phyloP scores from a whole-genome alignment of 2,888 invertebrate genomes.

The Melinopterus prodromus region DNA sequence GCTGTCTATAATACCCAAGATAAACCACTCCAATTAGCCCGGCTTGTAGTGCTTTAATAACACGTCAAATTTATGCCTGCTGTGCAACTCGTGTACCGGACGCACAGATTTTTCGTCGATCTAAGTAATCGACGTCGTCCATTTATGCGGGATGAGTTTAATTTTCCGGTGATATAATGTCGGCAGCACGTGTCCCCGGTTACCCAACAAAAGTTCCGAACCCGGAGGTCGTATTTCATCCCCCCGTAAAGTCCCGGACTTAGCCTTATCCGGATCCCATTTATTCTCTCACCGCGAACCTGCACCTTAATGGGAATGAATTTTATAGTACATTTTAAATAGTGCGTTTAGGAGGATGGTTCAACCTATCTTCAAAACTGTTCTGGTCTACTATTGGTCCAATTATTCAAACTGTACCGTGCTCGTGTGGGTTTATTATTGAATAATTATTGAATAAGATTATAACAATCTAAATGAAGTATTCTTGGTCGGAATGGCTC shows the following conservation, averaged over 20 bases:
- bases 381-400: too few species aligned
- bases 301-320: not conserved
- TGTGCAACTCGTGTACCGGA: not conserved
- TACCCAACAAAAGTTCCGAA: not conserved
- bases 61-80: not conserved
- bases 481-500: too few species aligned
- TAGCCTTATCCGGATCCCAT: not conserved
- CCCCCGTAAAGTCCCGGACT: not conserved
- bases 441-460: too few species aligned
- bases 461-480: too few species aligned
- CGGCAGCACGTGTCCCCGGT: not conserved
- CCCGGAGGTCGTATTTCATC: not conserved
- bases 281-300: not conserved
- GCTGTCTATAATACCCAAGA: too few species aligned
- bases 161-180: constrained; percentile 4
- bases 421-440: too few species aligned
- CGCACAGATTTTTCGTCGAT: not conserved
- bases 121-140: not conserved
- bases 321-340: not conserved
- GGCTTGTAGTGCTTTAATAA: too few species aligned
- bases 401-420: too few species aligned
- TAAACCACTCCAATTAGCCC: too few species aligned
- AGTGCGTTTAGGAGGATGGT: not conserved
- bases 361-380: too few species aligned
- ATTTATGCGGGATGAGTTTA: not conserved